phyloP scores from a whole-genome alignment of 2,888 invertebrate genomes.

The Drosophila pseudotakahashii region DNA sequence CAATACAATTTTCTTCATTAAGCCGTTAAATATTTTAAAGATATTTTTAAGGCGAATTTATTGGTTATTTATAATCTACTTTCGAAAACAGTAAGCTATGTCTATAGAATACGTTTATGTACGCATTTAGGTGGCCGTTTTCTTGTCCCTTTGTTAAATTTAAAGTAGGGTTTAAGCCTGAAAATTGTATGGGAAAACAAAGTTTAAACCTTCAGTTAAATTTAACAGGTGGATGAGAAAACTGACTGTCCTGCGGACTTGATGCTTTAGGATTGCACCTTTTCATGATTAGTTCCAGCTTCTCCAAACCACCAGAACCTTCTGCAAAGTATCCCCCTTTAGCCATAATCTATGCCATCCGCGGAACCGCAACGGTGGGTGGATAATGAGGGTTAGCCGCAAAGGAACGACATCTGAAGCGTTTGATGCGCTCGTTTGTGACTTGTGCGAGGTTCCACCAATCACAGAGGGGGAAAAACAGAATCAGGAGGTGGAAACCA shows the following conservation, averaged over 20 bases:
- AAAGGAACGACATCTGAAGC: slow-evolving; percentile 11
- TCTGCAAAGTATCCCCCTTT: neutral
- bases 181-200: too few relatives aligned
- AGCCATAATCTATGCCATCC: slow-evolving; percentile 20
- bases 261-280: neutral
- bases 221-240: too few relatives aligned
- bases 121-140: too few relatives aligned
- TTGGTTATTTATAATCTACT: too few relatives aligned
- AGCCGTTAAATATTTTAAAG: too few relatives aligned
- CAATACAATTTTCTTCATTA: too few relatives aligned
- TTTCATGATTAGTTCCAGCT: neutral
- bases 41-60: too few relatives aligned
- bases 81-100: too few relatives aligned
- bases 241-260: neutral
- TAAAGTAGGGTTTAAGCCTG: too few relatives aligned
- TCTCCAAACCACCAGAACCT: neutral
- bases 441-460: slow-evolving; percentile 71
- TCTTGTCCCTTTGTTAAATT: too few relatives aligned
- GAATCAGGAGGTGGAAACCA: neutral
- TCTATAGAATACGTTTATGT: too few relatives aligned
- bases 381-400: slow-evolving; percentile 4
- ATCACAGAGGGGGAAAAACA: slow-evolving; percentile 40
- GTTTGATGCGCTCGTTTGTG: slow-evolving; percentile 70
- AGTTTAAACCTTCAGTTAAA: too few relatives aligned
- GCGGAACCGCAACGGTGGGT: slow-evolving; percentile 19